phyloP scores from a whole-genome alignment of 2,797 vertebrate species.

The Tenualosa ilisha region DNA sequence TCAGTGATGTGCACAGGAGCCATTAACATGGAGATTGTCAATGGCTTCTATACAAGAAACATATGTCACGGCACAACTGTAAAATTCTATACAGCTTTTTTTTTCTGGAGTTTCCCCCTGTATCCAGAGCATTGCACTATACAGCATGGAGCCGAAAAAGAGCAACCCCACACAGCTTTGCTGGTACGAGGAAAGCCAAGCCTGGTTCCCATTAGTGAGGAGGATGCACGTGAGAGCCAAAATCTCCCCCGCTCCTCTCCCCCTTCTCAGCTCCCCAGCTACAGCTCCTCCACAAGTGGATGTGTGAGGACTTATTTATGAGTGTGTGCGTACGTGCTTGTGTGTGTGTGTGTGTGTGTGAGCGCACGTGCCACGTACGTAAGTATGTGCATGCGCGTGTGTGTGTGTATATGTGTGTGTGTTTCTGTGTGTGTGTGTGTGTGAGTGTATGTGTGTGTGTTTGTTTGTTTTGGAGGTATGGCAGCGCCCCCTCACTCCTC shows the following conservation, averaged over 20 bases:
- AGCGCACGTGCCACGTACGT: neutral
- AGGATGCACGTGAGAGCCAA: neutral
- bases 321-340: neutral
- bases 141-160: neutral
- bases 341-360: neutral
- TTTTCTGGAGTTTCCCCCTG: neutral
- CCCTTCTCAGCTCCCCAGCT: neutral
- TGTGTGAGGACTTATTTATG: neutral
- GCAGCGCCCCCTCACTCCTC: neutral
- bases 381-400: neutral
- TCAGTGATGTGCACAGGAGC: neutral
- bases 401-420: neutral
- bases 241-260: neutral
- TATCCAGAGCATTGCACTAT: neutral
- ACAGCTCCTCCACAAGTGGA: neutral
- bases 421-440: neutral
- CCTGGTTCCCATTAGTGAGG: neutral
- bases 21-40: neutral
- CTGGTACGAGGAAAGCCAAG: neutral
- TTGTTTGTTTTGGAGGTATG: neutral
- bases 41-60: neutral
- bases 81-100: neutral
- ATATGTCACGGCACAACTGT: neutral
- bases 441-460: neutral
- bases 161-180: conserved; percentile 6